Evolutionary conservation across 2,113 vertebrate genomes (phyloP), one percentile per base, ranked within the genome.

Genomic region (Colius striatus): DNA sequence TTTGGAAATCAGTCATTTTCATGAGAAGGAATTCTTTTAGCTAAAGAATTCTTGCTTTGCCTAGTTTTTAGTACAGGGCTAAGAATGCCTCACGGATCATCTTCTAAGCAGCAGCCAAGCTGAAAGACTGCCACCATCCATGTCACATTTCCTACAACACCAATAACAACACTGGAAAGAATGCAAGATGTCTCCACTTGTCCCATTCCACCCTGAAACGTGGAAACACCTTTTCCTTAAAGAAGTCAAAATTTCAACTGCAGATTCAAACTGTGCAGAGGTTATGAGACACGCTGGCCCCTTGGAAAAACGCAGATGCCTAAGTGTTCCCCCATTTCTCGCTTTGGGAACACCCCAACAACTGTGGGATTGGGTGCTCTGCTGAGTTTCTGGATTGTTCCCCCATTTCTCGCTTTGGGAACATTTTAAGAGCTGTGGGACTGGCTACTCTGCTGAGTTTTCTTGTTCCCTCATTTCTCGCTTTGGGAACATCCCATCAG

Each of bases 391-490:
- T 8, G 0, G 58, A 4, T 0, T 43, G 22, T 77, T 57, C 53
- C 79, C 85, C 75, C 70, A 81, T 67, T 77, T 92, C 75, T 92
- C n/a, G 21, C 61, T 87, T 92, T 87, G 21, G 82, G 82, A 82
- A 85, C 45, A 53, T 10, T 38, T 16, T 6, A 73, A 45, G 13
- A 74, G 57, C 61, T 22, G 22, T 16, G 4, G 36, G 13, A 47
- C n/a, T 17, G 38, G 16, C 9, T 5, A 11, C 6, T 30, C 22
- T 16, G 21, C 17, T 8, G 7, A 65, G 41, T 6, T 36, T 20
- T 26, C 3, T 1, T 30, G 57, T 60, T 43, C 77, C 86, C 83
- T 68, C 27, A 67, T n/a, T 84, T 88, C 94, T 90, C 11, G 1
- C 86, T 74, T 68, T 63, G 22, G 90, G 82, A 94, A 83, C 82